Evolutionary conservation across 2,888 invertebrate species (phyloP).

Genomic region (Idaea dimidiata): DNA sequence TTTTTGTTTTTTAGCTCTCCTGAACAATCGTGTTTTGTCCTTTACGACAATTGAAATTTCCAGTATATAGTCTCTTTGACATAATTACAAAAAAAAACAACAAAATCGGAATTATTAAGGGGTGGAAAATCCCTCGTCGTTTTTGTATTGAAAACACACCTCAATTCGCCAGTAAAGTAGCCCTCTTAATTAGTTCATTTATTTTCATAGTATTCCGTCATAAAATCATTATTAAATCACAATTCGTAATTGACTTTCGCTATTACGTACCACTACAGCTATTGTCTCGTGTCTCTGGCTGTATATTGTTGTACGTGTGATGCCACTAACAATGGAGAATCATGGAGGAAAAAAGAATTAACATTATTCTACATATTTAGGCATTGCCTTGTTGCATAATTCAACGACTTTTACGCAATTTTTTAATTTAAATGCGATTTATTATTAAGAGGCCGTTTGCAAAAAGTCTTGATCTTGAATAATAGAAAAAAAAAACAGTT

Average conservation of each 20-base stretch:
- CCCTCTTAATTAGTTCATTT: too few species aligned
- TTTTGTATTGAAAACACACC: too few species aligned
- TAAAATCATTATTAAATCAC: neutral
- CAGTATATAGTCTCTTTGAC: too few species aligned
- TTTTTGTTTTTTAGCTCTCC: too few species aligned
- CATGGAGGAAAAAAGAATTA: slow-evolving; percentile 11
- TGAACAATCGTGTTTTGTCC: too few species aligned
- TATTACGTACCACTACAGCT: slow-evolving; percentile 8
- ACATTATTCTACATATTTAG: slow-evolving; percentile 9
- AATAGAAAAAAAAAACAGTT: too few species aligned
- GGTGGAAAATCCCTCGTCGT: too few species aligned
- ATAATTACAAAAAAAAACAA: too few species aligned
- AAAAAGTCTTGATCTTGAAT: too few species aligned
- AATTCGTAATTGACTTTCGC: slow-evolving; percentile 9
- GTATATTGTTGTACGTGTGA: slow-evolving; percentile 14
- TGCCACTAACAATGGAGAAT: slow-evolving; percentile 11
- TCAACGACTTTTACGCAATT: neutral
- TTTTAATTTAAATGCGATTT: slow-evolving; percentile 1
- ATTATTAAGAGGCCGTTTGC: neutral
- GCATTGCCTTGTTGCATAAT: slow-evolving; percentile 6
- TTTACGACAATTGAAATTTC: too few species aligned
- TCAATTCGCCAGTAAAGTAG: too few species aligned
- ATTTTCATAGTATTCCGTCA: neutral
- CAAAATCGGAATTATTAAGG: too few species aligned
- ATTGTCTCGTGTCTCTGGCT: neutral